phyloP scores from a whole-genome alignment of 2,888 invertebrate species.

The Tetropium fuscum region DNA sequence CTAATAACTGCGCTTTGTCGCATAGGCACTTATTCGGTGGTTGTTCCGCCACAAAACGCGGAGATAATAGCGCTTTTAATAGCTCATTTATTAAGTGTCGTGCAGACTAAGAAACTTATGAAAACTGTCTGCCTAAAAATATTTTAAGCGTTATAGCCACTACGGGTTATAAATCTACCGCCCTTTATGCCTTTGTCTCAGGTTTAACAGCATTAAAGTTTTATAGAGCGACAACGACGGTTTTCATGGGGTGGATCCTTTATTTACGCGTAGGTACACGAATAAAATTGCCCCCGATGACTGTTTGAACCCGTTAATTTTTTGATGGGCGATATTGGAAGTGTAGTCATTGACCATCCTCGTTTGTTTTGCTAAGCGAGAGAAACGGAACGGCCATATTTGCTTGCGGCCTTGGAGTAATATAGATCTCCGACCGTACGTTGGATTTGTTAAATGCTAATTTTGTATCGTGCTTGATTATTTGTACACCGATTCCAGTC shows the following conservation, averaged over 20 bases:
- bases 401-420: background rate
- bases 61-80: slow-evolving; percentile 18
- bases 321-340: too few species aligned
- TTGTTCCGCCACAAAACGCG: slow-evolving; percentile 1
- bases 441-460: slow-evolving; percentile 24
- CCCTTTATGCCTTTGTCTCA: slow-evolving; percentile 17
- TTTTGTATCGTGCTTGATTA: slow-evolving; percentile 12
- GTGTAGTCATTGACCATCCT: too few species aligned
- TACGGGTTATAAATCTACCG: slow-evolving; percentile 15
- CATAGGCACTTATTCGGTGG: too few species aligned
- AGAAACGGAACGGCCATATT: background rate
- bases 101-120: slow-evolving; percentile 37
- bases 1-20: too few species aligned
- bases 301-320: slow-evolving; percentile 12
- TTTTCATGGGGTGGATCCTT: background rate
- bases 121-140: slow-evolving; percentile 39
- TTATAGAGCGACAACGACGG: background rate
- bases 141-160: slow-evolving; percentile 26
- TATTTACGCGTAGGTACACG: background rate
- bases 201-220: too few species aligned
- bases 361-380: too few species aligned
- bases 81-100: slow-evolving; percentile 29
- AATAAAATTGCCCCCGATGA: background rate
- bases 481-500: slow-evolving; percentile 12
- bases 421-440: slow-evolving; percentile 12